Evolutionary conservation across 2,113 vertebrate genomes (phyloP).

Genomic region (Halcyon senegalensis): DNA sequence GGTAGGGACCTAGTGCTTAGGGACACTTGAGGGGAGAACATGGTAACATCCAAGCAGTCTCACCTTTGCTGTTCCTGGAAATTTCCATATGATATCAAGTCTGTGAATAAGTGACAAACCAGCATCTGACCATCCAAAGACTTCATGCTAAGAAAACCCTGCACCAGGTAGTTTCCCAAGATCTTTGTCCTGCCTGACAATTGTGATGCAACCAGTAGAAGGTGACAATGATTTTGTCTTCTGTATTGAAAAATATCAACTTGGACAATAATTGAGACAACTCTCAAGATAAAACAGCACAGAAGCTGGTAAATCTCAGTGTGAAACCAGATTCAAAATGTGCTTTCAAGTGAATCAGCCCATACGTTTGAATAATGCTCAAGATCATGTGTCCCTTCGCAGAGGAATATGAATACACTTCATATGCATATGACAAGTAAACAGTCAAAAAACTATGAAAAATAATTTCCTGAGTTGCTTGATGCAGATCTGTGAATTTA

Average conservation of each 20-base stretch:
- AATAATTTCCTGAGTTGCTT: neutral
- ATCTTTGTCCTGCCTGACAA: neutral
- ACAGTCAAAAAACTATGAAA: slow-evolving; percentile 1
- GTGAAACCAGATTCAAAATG: neutral
- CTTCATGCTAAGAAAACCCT: neutral
- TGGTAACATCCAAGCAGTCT: neutral
- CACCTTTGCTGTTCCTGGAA: neutral
- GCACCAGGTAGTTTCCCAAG: neutral
- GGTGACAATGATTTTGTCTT: neutral
- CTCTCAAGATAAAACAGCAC: neutral
- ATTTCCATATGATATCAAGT: neutral
- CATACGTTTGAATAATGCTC: neutral
- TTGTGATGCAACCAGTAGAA: neutral
- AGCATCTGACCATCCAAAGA: neutral
- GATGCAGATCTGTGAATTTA: slow-evolving; percentile 12
- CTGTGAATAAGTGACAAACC: neutral
- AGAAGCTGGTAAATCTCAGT: neutral
- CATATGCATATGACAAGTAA: neutral
- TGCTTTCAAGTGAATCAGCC: neutral
- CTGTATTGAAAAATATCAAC: neutral
- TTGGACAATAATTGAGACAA: neutral
- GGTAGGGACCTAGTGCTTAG: neutral
- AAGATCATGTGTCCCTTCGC: neutral
- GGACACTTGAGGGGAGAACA: neutral
- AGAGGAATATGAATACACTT: neutral